These are phyloP conservation scores for Ectemnius cavifrons DNA, from an alignment of 2,888 invertebrate genomes.

Conservation along the genomic window DNA sequence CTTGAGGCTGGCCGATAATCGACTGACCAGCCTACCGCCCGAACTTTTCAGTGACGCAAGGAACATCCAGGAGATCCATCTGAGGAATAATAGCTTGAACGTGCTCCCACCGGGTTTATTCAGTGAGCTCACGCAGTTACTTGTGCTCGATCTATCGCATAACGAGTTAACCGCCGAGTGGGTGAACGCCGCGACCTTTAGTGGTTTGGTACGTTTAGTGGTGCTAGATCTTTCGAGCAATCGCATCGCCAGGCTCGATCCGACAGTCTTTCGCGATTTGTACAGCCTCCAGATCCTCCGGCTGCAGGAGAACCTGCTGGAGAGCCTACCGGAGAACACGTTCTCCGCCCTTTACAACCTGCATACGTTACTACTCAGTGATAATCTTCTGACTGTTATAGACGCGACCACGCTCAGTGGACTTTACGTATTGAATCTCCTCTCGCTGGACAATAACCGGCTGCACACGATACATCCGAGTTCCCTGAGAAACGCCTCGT, in stretches of 20 bases:
- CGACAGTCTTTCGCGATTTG: slow-evolving; percentile 87
- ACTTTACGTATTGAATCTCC: slow-evolving; percentile 85
- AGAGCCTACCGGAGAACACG: slow-evolving; percentile 87
- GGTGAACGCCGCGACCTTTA: slow-evolving; percentile 90
- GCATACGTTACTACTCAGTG: slow-evolving; percentile 89
- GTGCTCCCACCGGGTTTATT: slow-evolving; percentile 90
- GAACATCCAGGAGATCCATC: slow-evolving; percentile 88
- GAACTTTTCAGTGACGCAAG: slow-evolving; percentile 89
- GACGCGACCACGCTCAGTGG: slow-evolving; percentile 89
- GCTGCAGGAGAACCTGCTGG: slow-evolving; percentile 88
- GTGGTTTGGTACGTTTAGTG: slow-evolving; percentile 86
- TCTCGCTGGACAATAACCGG: slow-evolving; percentile 89
- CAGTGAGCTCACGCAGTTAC: slow-evolving; percentile 85
- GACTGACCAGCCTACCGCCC: slow-evolving; percentile 88
- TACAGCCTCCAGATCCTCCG: slow-evolving; percentile 89
- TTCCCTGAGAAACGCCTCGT: slow-evolving; percentile 88
- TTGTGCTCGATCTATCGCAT: slow-evolving; percentile 87
- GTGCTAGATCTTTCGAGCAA: slow-evolving; percentile 89
- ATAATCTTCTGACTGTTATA: slow-evolving; percentile 87
- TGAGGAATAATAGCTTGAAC: slow-evolving; percentile 90
- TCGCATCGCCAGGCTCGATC: slow-evolving; percentile 86
- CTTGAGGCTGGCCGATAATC: slow-evolving; percentile 89
- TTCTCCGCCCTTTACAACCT: slow-evolving; percentile 88
- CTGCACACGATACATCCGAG: slow-evolving; percentile 87
- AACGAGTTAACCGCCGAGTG: slow-evolving; percentile 90